phyloP scores from a whole-genome alignment of 2,888 invertebrate genomes.

The Napeogenes inachia region DNA sequence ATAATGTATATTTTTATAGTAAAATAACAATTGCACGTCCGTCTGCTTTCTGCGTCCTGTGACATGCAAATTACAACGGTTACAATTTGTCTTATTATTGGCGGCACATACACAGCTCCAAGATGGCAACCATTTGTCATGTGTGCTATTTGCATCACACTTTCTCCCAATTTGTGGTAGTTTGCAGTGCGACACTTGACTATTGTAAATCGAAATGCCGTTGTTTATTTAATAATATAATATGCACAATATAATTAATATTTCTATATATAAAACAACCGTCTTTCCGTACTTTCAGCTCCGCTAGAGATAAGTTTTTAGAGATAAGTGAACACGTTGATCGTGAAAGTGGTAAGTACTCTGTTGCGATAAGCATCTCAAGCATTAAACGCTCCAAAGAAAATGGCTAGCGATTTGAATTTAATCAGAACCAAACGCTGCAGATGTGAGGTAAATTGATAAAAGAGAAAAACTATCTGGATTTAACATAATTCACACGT shows the following conservation, averaged over 20 bases:
- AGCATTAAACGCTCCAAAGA: conserved; percentile 35
- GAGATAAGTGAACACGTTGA: conserved; percentile 33
- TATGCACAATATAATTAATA: neutral
- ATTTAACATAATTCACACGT: conserved; percentile 70
- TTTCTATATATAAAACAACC: conserved; percentile 1
- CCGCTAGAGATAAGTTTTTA: conserved; percentile 27
- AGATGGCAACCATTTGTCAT: conserved; percentile 69
- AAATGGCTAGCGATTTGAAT: conserved; percentile 40
- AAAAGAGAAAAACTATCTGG: conserved; percentile 62
- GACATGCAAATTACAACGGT: conserved; percentile 60
- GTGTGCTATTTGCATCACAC: conserved; percentile 69
- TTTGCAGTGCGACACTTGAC: conserved; percentile 58
- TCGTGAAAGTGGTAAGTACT: conserved; percentile 36
- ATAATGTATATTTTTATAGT: neutral
- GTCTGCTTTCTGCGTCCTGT: conserved; percentile 35
- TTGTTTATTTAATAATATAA: neutral
- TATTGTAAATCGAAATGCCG: neutral
- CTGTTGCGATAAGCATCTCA: conserved; percentile 33
- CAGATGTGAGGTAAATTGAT: conserved; percentile 62
- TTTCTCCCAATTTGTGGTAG: conserved; percentile 66
- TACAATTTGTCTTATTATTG: conserved; percentile 46
- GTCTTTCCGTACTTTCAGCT: neutral
- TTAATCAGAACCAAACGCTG: conserved; percentile 62
- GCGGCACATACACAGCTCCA: conserved; percentile 42
- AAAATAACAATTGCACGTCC: neutral